Percentiles rank a stretch among this genome's conserved stretches.
Conservation (phyloP, 1,140 invertebrate genomes). For the Drosophila baimaii region DNA sequence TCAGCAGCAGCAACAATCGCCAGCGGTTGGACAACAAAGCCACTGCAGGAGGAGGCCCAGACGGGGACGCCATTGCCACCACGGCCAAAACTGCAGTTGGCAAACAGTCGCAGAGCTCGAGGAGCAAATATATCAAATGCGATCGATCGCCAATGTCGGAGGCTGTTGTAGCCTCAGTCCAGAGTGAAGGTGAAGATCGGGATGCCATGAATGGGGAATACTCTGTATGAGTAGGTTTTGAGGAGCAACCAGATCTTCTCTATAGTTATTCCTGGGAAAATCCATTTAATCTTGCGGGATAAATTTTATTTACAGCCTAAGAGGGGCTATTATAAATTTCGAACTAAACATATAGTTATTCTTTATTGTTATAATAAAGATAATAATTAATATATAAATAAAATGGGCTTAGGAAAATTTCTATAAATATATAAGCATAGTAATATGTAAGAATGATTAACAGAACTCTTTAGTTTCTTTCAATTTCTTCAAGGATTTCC, state of each 20-base stretch:
- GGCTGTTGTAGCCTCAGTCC: conserved; percentile 54
- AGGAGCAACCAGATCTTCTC: not conserved
- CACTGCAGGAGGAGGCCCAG: conserved; percentile 24
- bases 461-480: not conserved
- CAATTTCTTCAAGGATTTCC: too few species aligned
- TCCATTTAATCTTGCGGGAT: too few species aligned
- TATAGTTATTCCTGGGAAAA: too few species aligned
- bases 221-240: conserved; percentile 6
- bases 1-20: conserved; percentile 43
- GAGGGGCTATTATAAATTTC: too few species aligned
- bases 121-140: conserved; percentile 83
- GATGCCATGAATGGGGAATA: not conserved
- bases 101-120: conserved; percentile 59
- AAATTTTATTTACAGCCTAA: too few species aligned
- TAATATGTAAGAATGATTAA: too few species aligned
- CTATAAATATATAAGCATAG: not conserved
- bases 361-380: not conserved
- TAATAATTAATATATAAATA: not conserved
- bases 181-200: not conserved
- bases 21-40: conserved; percentile 74
- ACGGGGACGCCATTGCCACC: conserved; percentile 69
- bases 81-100: conserved; percentile 44
- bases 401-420: not conserved
- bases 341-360: not conserved
- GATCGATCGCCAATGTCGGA: conserved; percentile 82